phyloP scores from a whole-genome alignment of 2,888 invertebrate species.

The Dusona sp. region DNA sequence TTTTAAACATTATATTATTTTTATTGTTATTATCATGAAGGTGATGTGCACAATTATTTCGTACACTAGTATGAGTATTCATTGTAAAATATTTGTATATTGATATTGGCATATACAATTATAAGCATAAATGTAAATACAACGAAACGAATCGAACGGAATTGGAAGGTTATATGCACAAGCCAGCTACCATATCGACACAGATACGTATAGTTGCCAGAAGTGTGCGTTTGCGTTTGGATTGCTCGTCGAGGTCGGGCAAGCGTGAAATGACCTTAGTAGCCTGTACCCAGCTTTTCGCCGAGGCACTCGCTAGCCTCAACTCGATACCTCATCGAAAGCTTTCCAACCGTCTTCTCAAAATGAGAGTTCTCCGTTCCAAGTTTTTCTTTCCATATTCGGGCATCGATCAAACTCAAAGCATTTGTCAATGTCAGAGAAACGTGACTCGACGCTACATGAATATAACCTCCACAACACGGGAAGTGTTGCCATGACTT shows the following conservation, averaged over 20 bases:
- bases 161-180: constrained; percentile 59
- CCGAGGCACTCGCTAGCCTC: constrained; percentile 12
- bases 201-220: neutral
- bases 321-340: constrained; percentile 21
- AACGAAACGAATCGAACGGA: constrained; percentile 42
- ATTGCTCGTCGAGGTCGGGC: constrained; percentile 56
- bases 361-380: constrained; percentile 26
- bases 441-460: constrained; percentile 69
- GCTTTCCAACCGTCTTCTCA: constrained; percentile 2
- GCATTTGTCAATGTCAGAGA: constrained; percentile 72
- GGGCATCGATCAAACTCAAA: constrained; percentile 69
- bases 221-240: constrained; percentile 38
- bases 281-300: constrained; percentile 12
- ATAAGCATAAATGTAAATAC: constrained; percentile 13
- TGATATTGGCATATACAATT: neutral
- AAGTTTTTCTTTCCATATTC: constrained; percentile 54
- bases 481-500: constrained; percentile 43
- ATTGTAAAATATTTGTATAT: neutral
- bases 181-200: constrained; percentile 48
- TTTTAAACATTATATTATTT: neutral
- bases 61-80: neutral
- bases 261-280: constrained; percentile 67
- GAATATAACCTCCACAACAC: constrained; percentile 39
- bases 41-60: neutral
- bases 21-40: neutral